Conservation (phyloP, 2,113 vertebrate genomes). For the Otocyon megalotis region DNA sequence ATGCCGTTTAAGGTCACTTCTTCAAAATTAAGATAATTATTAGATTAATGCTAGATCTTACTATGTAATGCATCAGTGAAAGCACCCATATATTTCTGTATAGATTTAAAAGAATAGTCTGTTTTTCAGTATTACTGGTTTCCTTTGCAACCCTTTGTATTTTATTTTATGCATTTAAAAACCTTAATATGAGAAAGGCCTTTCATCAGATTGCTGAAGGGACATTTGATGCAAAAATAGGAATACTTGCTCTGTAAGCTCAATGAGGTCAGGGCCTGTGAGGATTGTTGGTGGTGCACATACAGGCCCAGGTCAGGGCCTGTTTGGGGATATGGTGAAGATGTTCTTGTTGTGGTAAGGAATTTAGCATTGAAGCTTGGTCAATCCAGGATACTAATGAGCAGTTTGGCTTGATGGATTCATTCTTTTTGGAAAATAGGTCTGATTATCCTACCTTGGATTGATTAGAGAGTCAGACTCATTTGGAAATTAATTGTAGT, state of each 20-base stretch:
- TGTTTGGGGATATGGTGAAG: background rate
- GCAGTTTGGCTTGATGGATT: background rate
- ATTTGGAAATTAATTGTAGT: background rate
- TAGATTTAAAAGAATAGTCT: background rate
- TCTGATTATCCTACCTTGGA: background rate
- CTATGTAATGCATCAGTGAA: background rate
- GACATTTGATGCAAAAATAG: background rate
- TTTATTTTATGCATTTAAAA: slow-evolving; percentile 51
- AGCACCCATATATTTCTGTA: background rate
- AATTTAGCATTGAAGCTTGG: background rate
- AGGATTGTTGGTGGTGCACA: background rate
- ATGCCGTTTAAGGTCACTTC: background rate
- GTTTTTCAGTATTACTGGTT: background rate
- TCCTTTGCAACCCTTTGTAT: background rate
- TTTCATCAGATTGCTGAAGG: background rate
- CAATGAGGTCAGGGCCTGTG: background rate
- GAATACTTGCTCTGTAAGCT: background rate
- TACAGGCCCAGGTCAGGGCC: background rate
- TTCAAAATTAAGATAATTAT: slow-evolving; percentile 28
- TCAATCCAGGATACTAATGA: background rate
- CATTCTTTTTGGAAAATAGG: background rate
- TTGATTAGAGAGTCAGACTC: background rate
- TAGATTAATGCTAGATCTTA: background rate
- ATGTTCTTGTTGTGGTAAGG: background rate
- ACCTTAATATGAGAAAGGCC: background rate